A percentile compares a stretch with the other conserved stretches of the same genome.
Evolutionary conservation across 2,113 vertebrate species (phyloP).

Genomic region (Stegostoma tigrinum): DNA sequence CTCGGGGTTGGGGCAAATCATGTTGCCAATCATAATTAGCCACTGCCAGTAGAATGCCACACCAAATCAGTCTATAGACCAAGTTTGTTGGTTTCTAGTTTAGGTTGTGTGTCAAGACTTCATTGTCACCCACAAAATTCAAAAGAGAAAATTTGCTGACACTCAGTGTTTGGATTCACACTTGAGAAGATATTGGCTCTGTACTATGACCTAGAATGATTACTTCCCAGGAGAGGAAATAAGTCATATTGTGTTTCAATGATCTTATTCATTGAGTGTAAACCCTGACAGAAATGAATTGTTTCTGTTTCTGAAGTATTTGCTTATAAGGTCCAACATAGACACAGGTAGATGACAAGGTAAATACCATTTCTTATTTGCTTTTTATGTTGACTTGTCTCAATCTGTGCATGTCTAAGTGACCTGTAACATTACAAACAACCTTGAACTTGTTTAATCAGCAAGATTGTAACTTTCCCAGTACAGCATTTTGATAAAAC

Average conservation of each 20-base stretch:
- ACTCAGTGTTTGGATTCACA: not conserved
- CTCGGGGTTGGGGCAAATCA: too few relatives aligned
- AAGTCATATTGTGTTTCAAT: not conserved
- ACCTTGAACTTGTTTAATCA: not conserved
- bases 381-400: not conserved
- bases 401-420: not conserved
- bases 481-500: not conserved
- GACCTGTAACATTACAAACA: not conserved
- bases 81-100: not conserved
- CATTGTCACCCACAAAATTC: not conserved
- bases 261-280: not conserved
- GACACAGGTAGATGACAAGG: not conserved
- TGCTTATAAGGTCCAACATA: not conserved
- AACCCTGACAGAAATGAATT: not conserved
- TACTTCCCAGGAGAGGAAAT: not conserved
- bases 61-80: too few relatives aligned
- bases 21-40: too few relatives aligned
- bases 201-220: not conserved
- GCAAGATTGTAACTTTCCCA: not conserved
- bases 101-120: not conserved
- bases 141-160: not conserved
- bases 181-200: not conserved
- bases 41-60: too few relatives aligned
- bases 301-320: not conserved
- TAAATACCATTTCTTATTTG: not conserved